Evolutionary conservation across 2,888 invertebrate species (phyloP).

Genomic region (Timema podura): DNA sequence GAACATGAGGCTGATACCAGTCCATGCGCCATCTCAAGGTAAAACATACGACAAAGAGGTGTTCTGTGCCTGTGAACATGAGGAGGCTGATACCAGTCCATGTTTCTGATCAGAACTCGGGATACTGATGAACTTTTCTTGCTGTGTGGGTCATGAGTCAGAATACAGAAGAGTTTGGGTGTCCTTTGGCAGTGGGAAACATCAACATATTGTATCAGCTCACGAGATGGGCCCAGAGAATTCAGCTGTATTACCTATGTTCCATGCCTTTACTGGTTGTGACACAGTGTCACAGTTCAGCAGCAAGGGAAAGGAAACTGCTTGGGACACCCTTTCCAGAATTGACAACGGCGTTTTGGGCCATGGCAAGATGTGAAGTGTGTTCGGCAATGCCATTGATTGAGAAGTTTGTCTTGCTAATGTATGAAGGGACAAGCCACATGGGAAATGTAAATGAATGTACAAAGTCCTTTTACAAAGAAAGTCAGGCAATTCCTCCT

Average conservation of each 20-base stretch:
- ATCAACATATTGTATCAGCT: background rate
- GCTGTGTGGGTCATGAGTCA: background rate
- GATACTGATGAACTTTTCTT: background rate
- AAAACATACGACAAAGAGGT: no score
- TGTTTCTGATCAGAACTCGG: background rate
- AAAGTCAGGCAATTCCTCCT: constrained; percentile 9
- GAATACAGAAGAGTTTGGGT: background rate
- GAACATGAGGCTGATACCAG: no score
- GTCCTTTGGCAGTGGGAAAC: background rate
- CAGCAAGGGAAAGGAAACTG: background rate
- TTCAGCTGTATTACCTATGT: background rate
- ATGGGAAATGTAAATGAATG: background rate
- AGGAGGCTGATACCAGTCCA: background rate
- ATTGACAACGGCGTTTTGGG: background rate
- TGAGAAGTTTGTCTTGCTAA: background rate
- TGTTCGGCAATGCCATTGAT: background rate
- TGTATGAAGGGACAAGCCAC: background rate
- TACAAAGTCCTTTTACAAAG: background rate
- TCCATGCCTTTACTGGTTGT: constrained; percentile 11
- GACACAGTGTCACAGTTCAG: constrained; percentile 5
- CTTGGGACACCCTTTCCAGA: background rate
- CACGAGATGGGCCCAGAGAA: background rate
- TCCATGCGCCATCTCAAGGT: no score
- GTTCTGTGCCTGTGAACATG: no score
- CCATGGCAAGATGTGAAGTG: background rate